A percentile compares a stretch with the other conserved stretches of the same genome.
phyloP scores from a whole-genome alignment of 1,140 invertebrate genomes.

The Eufriesea mexicana region DNA sequence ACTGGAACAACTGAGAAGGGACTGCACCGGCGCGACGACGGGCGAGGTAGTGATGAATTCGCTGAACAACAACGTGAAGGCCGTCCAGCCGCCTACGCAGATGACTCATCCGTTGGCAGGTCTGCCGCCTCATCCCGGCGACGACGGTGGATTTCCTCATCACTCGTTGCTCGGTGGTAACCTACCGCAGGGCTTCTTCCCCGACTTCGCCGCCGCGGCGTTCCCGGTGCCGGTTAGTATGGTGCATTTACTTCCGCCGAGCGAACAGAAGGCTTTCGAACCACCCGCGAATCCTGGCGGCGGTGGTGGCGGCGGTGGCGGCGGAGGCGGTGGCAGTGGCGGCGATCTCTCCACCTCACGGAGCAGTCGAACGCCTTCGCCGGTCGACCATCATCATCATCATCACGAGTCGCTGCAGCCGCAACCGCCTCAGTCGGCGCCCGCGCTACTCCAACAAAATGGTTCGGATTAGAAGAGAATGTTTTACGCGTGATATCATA shows the following conservation, averaged over 20 bases:
- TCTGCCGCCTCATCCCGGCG: constrained; percentile 67
- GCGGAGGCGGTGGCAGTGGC: constrained; percentile 2
- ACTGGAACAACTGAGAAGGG: constrained; percentile 92
- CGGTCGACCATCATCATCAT: constrained; percentile 66
- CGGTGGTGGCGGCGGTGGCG: constrained; percentile 14
- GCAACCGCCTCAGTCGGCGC: constrained; percentile 76
- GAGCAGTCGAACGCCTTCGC: constrained; percentile 73
- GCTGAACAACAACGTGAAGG: constrained; percentile 87
- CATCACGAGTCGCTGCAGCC: constrained; percentile 74
- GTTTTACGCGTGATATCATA: constrained; percentile 35
- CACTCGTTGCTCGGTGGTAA: constrained; percentile 85
- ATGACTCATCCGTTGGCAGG: constrained; percentile 79
- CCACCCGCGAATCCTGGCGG: constrained; percentile 58
- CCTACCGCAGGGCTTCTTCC: constrained; percentile 87
- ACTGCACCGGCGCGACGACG: constrained; percentile 88
- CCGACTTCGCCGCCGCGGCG: constrained; percentile 88
- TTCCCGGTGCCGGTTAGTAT: constrained; percentile 92
- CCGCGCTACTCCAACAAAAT: constrained; percentile 78
- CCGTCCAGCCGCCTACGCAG: constrained; percentile 81
- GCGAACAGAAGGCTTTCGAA: constrained; percentile 85
- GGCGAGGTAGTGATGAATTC: constrained; percentile 87
- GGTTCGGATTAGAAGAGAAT: constrained; percentile 73
- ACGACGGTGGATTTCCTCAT: constrained; percentile 81
- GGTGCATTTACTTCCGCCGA: constrained; percentile 90
- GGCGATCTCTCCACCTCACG: constrained; percentile 47